Base-by-base conservation (phyloP, 1,140 invertebrate species). In the Brachionus koreanus region DNA sequence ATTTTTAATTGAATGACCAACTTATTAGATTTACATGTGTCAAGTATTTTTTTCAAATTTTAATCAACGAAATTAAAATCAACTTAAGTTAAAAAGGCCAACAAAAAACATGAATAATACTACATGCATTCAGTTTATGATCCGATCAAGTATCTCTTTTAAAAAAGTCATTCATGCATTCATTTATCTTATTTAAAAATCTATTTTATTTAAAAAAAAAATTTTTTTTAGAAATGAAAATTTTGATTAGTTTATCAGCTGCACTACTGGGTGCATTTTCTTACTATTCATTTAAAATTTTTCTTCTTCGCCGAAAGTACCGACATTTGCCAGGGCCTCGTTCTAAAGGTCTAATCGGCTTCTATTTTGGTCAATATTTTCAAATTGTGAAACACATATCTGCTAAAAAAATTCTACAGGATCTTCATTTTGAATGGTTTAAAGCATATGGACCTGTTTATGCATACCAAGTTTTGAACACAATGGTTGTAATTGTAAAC, bases 361-460 rank as follows among this genome's bases (percentile, higher is more conserved):
- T 77, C 46, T 57, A 57, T 77, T 77, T 77, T 77, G 74, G 74
- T 16, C 43, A 77, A 52, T 77, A 77, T 19, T 57, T 52, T 61
- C 12, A 77, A 23, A 33, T 77, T 16, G 23, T 49, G 7, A 37
- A n/a, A 19, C 46, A 77, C 16, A 19, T 49, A 1, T 57, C 43
- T 0, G 23, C 42, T 5, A 33, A 61, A 29, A 61, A 61, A n/a
- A 49, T 57, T 4, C 16, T 49, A 9, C 33, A 29, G 7, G 33
- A 77, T 13, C 46, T 77, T 16, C 74, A 33, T 29, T n/a, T 77
- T 10, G 16, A 77, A 23, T 77, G 74, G 74, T 19, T 25, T 7
- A 46, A 49, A 37, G n/a, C 29, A 0, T 49, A 57, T 42, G 74
- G 74, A n/a, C 42, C 74, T n/a, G 33, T 77, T 10, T 77, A 33